Conservation (phyloP, 2,113 vertebrate species). For the Eudyptes chrysolophus region DNA sequence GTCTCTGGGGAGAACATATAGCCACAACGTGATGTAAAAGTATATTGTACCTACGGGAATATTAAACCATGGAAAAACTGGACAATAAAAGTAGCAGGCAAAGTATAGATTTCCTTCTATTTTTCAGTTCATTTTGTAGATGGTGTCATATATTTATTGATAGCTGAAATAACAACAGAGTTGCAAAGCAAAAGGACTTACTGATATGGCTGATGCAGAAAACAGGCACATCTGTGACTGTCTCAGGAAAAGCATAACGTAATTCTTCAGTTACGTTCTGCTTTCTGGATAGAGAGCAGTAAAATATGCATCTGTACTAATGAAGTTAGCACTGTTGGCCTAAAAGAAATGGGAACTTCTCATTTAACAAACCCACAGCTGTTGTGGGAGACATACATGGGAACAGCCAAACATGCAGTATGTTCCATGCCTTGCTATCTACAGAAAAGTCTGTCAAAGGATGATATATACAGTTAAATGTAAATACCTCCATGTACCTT, state of each 20-base stretch:
- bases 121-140: neutral
- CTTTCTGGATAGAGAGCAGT: neutral
- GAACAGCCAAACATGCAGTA: neutral
- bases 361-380: neutral
- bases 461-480: neutral
- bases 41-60: neutral
- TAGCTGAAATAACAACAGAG: neutral
- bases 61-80: neutral
- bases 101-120: neutral
- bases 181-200: neutral
- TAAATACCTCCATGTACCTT: neutral
- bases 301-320: neutral
- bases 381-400: neutral
- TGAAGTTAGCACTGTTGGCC: neutral
- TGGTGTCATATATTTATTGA: neutral
- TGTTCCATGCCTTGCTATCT: neutral
- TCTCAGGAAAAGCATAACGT: neutral
- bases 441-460: neutral
- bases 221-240: neutral
- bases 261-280: neutral
- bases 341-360: neutral
- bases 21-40: neutral
- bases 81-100: neutral
- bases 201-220: neutral
- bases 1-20: neutral